A percentile compares a stretch with the other conserved stretches of the same genome.
Conservation (phyloP, 2,797 vertebrate species). For the Arctocebus calabarensis region DNA sequence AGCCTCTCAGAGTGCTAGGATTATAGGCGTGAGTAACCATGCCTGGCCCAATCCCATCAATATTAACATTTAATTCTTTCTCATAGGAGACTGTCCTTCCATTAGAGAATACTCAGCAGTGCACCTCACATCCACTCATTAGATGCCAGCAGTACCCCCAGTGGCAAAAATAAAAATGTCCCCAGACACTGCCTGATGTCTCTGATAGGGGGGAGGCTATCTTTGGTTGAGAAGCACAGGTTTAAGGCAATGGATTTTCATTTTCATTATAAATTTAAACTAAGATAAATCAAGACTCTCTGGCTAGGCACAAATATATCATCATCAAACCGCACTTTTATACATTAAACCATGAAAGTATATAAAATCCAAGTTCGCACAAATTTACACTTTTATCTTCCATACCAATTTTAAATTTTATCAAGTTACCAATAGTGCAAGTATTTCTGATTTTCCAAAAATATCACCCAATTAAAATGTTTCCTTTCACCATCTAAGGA, state of each 20-base stretch:
- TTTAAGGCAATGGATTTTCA: conserved; percentile 16
- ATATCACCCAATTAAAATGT: conserved; percentile 64
- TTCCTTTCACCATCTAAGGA: conserved; percentile 62
- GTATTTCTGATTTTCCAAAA: conserved; percentile 69
- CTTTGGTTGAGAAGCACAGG: background rate
- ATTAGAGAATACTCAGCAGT: background rate
- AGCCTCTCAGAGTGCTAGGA: too few species aligned
- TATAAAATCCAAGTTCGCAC: background rate
- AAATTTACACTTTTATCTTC: background rate
- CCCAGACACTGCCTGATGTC: background rate
- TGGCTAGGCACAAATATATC: background rate
- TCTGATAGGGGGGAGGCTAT: fast-evolving
- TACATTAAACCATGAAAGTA: background rate
- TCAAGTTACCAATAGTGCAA: conserved; percentile 20
- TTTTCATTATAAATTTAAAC: conserved; percentile 50
- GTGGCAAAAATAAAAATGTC: background rate
- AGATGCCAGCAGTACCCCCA: background rate
- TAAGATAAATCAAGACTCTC: background rate
- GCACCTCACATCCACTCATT: background rate
- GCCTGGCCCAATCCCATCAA: background rate
- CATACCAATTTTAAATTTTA: background rate
- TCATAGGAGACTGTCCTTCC: background rate
- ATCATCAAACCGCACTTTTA: background rate
- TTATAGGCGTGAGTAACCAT: too few species aligned
- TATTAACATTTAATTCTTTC: background rate